Evolutionary conservation across 2,113 vertebrate genomes (phyloP).

Genomic region (Falco punctatus): DNA sequence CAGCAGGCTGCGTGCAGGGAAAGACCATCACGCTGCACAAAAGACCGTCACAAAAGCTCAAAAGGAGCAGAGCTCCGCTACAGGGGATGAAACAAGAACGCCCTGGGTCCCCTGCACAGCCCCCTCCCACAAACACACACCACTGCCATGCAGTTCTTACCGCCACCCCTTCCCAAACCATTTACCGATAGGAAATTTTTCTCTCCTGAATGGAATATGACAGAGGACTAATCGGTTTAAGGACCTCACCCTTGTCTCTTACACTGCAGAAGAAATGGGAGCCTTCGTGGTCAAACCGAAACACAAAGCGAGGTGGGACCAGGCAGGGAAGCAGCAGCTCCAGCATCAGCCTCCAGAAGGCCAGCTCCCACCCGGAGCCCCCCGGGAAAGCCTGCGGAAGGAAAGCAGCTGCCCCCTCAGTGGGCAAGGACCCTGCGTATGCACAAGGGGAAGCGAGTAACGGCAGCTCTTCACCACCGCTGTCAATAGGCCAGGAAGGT

Average conservation of each 20-base stretch:
- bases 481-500: background rate
- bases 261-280: background rate
- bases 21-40: rapidly evolving
- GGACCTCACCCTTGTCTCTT: background rate
- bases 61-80: background rate
- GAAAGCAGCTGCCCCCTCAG: background rate
- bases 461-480: background rate
- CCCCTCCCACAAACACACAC: background rate
- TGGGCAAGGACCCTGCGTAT: background rate
- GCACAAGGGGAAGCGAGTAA: background rate
- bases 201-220: background rate
- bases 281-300: background rate
- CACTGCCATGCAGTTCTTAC: background rate
- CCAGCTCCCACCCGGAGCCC: background rate
- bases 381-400: background rate
- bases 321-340: background rate
- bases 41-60: too few relatives aligned
- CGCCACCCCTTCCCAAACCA: background rate
- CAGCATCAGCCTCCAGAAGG: background rate
- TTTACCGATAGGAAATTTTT: background rate
- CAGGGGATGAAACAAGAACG: background rate
- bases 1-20: background rate
- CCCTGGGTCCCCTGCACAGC: background rate
- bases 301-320: background rate
- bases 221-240: background rate